Evolutionary conservation across 2,888 invertebrate species (phyloP).

Genomic region (Girardia tigrina): DNA sequence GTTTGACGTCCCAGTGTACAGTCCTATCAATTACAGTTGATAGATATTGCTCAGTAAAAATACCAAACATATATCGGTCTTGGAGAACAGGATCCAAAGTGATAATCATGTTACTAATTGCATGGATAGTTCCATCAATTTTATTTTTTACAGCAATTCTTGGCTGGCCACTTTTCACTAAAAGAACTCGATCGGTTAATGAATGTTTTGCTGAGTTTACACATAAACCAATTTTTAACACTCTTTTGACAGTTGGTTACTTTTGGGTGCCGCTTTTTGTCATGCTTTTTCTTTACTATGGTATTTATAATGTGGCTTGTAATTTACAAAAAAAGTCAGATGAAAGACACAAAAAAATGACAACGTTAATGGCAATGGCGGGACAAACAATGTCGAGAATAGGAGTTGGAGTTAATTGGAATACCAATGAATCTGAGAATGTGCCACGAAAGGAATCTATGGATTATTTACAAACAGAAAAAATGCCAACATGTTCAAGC

Average conservation of each 20-base stretch:
- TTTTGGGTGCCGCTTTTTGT: slow-evolving; percentile 93
- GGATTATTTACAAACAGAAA: not conserved
- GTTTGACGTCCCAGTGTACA: slow-evolving; percentile 94
- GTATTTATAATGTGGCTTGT: slow-evolving; percentile 89
- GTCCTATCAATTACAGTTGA: slow-evolving; percentile 97
- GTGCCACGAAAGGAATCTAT: not conserved
- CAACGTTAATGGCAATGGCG: slow-evolving; percentile 39
- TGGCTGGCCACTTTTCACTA: slow-evolving; percentile 90
- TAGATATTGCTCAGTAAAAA: slow-evolving; percentile 92
- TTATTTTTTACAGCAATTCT: slow-evolving; percentile 94
- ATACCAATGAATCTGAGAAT: not conserved
- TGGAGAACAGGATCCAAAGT: slow-evolving; percentile 89
- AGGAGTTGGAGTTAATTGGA: slow-evolving; percentile 29
- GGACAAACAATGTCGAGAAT: slow-evolving; percentile 26
- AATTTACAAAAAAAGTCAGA: slow-evolving; percentile 92
- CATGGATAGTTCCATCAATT: slow-evolving; percentile 87
- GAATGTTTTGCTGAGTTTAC: slow-evolving; percentile 83
- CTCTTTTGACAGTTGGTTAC: slow-evolving; percentile 83
- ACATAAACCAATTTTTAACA: slow-evolving; percentile 89
- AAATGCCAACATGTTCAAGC: not conserved
- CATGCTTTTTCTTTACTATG: slow-evolving; percentile 81
- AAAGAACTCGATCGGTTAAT: slow-evolving; percentile 56
- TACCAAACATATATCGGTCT: slow-evolving; percentile 83
- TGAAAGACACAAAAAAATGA: slow-evolving; percentile 72
- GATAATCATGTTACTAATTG: slow-evolving; percentile 82